Base-by-base conservation (phyloP, 2,113 vertebrate genomes). In the Callithrix jacchus region DNA sequence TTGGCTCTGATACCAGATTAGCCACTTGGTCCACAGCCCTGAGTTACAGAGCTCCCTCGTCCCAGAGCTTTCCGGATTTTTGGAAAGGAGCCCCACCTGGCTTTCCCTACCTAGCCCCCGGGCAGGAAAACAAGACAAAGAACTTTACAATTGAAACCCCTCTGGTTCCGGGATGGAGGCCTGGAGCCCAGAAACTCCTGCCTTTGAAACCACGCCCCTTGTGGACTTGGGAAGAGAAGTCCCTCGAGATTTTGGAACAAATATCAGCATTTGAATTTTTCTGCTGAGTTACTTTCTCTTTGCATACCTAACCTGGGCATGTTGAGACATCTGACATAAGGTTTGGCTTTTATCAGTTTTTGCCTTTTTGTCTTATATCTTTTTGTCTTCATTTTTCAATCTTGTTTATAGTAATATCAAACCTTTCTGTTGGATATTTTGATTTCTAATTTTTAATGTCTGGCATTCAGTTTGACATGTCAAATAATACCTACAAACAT, bases 401-500 rank as follows among this genome's bases (percentile, higher is more conserved):
- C 76, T 94, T 94, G 18, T 58, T 13, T 87, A 25, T 52, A 82
- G 71, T 42, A 87, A 71, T 91, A 94, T 71, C 47, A 82, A 27
- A 21, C 21, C 81, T 37, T 42, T 13, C 13, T 89, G 30, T 68
- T 87, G 54, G 12, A 45, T 80, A 82, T 76, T 96, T 88, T 77
- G 70, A 93, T 93, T 92, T 86, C 52, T 77, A 54, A 84, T 58
- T 23, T 93, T 10, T 86, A 93, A 54, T 37, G 61, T 35, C 12
- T 89, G 83, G 73, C 14, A 77, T 91, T 68, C n/a, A 66, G 17
- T 91, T 81, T 93, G 47, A 91, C n/a, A 81, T 81, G 23, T 23
- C 71, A 79, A 86, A 77, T 95, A 85, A 89, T 82, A 86, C 47
- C 74, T 81, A 84, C 32, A 40, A 91, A 45, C 30, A 81, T 79